Evolutionary conservation across 2,888 invertebrate species (phyloP), one percentile per base, ranked within the genome.

Genomic region (Lepidocyrtinus sp.): DNA sequence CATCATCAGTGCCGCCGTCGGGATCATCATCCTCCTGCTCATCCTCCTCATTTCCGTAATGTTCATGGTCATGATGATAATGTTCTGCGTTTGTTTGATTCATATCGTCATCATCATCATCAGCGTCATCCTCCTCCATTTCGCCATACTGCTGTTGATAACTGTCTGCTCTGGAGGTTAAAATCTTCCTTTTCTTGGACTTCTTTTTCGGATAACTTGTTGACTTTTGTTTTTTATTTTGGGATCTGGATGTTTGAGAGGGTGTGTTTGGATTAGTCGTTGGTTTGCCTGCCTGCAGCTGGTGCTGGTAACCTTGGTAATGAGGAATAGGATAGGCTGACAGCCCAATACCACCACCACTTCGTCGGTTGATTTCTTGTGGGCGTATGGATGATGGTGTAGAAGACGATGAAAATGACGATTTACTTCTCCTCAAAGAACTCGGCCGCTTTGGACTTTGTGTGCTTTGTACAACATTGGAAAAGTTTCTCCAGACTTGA

Each of bases 141-240:
- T 73, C 50, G 1, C 59, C 65, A 26, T n/a, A 9, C 59, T 22
- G 15, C 36, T 9, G 55, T n/a, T 55, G 55, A 17, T 75, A 69
- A 1, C 36, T 72, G 62, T 80, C 80, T 45, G 46, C 61, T 61
- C 80, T 75, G 3, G 65, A 46, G 50, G 73, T 45, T 7, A 80
- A n/a, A 2, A 74, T 71, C 65, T 75, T 70, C 27, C 75, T 55
- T 50, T 26, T 22, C 0, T 50, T 26, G 46, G 21, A 12, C 9
- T 73, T 24, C 26, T 64, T n/a, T 19, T 17, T 55, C 19, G n/a
- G 46, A 45, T n/a, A n/a, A n/a, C 21, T 45, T 3, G 24, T n/a
- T 36, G 19, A n/a, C 45, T 61, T 25, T 27, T 27, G 61, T 1
- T 19, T 45, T 62, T 5, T 19, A 36, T 27, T 65, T 26, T 25